Evolutionary conservation across 1,140 invertebrate genomes (phyloP), one percentile per base, ranked within the genome.

Genomic region (Procambarus virginalis): DNA sequence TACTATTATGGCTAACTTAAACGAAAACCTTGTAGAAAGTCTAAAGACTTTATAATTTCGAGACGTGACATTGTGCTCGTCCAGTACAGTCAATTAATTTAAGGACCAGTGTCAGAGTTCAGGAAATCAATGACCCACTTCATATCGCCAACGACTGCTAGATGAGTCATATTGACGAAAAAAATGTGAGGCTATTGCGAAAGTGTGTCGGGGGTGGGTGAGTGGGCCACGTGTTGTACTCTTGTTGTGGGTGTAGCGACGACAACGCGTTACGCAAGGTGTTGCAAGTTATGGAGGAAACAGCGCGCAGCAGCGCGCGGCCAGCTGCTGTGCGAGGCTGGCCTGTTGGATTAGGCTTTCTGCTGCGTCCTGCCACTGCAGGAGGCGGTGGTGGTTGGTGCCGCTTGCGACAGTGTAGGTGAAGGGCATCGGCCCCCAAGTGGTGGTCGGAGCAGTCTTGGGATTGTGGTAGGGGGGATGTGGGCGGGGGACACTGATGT

Each of bases 1-100:
- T 70, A 81, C 81, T 17, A 68, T 73, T 48, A 60, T 68, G 77
- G 58, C 80, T 86, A 86, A 81, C 79, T 77, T 87, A 81, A 77
- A 87, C 86, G 86, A 80, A 73, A 64, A 79, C 78, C 78, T 81
- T 64, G 86, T 87, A 87, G 78, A 68, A 84, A 9, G 58, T 68
- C 60, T 22, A 84, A 84, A 14, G 60, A 70, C 46, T 64, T 22
- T 73, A 73, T 75, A 84, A 70, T 49, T 68, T 68, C 17, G 58
- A 12, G 60, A 14, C 46, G 20, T 45, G 64, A 84, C 64, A 64
- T 45, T 60, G 82, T 84, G 82, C 48, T 73, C 22, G 45, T 46
- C 45, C 58, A 55, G 60, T 87, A 81, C 86, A 87, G 64, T 20
- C 46, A 60, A 79, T 87, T 87, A n/a, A n/a, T n/a, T n/a, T n/a